Percentiles rank a stretch among this genome's conserved stretches.
These are phyloP conservation scores for Myrmecophaga tridactyla DNA, from an alignment of 2,113 vertebrate genomes.

Conservation along the genomic window DNA sequence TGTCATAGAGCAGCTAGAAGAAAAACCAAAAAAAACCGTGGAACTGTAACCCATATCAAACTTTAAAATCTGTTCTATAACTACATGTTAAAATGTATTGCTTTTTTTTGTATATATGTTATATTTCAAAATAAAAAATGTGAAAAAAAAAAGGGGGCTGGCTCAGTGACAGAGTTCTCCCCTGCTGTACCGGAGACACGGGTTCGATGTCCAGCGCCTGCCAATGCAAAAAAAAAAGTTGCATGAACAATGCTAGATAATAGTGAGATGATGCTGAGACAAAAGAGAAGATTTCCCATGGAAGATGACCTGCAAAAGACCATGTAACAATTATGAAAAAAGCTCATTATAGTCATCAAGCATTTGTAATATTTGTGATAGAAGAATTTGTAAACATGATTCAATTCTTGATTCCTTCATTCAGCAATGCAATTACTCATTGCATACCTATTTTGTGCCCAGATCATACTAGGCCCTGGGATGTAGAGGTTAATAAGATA, in stretches of 20 bases:
- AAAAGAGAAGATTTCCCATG: not conserved
- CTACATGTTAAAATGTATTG: too few species aligned
- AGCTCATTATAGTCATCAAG: slow-evolving; percentile 27
- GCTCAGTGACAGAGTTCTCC: too few species aligned
- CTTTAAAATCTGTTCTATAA: too few species aligned
- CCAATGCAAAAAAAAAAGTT: too few species aligned
- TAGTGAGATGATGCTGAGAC: not conserved
- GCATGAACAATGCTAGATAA: not conserved
- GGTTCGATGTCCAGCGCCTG: too few species aligned
- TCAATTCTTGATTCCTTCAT: slow-evolving; percentile 37
- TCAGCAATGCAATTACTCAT: not conserved
- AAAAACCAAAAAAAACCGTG: too few species aligned
- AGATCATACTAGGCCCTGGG: not conserved
- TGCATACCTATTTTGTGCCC: slow-evolving; percentile 6
- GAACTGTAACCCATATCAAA: too few species aligned
- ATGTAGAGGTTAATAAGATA: not conserved
- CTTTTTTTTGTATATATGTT: too few species aligned
- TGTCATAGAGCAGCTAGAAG: too few species aligned
- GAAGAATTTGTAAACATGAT: slow-evolving; percentile 27
- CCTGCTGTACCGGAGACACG: too few species aligned
- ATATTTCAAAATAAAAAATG: too few species aligned
- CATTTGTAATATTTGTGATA: slow-evolving; percentile 26
- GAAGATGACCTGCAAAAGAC: not conserved
- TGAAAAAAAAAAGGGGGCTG: too few species aligned
- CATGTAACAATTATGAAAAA: not conserved